Evolutionary conservation across 2,113 vertebrate genomes (phyloP), one percentile per base, ranked within the genome.

Genomic region (Fulica atra): DNA sequence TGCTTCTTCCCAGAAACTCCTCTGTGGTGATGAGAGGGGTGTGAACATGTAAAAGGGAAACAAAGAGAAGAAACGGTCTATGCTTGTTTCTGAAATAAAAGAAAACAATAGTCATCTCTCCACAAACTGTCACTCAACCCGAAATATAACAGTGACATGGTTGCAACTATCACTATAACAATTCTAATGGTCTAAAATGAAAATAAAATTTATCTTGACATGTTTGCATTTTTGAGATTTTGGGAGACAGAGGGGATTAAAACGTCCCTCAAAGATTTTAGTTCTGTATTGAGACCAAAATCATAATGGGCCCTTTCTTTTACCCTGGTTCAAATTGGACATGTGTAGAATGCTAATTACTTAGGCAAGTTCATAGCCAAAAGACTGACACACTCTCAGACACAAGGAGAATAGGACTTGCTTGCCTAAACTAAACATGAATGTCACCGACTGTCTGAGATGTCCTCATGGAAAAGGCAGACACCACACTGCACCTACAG

Each of bases 31-130:
- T 97, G 48, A 98, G 97, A 3, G 99, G 98, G 0, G 96, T 97
- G 86, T 99, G 99, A 77, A 99, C 93, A 24, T 99, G 99, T 57
- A 98, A 96, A 94, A 99, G 91, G 25, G 98, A 99, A 93, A 99
- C 95, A 89, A 99, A 97, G 42, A 99, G 98, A 79, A 99, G 98
- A 95, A 99, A 99, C 0, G 98, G 98, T 26, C 77, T 90, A 57
- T 98, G 87, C 48, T 96, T 97, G 95, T 98, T 98, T 92, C 99
- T 99, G 82, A 95, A 97, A 91, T 46, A 89, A 79, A 95, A 89
- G 17, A 74, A 92, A 94, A 81, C 11, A 71, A 17, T 2, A 61
- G 35, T 90, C 1, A 93, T 66, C 86, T 83, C 11, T 92, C 35
- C 70, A 50, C 51, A 86, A 85, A 76, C 17, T 82, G 33, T 66